A percentile compares a stretch with the other conserved stretches of the same genome.
These are phyloP conservation scores for Oxytorus armatus DNA, from an alignment of 2,888 invertebrate genomes.

Conservation along the genomic window DNA sequence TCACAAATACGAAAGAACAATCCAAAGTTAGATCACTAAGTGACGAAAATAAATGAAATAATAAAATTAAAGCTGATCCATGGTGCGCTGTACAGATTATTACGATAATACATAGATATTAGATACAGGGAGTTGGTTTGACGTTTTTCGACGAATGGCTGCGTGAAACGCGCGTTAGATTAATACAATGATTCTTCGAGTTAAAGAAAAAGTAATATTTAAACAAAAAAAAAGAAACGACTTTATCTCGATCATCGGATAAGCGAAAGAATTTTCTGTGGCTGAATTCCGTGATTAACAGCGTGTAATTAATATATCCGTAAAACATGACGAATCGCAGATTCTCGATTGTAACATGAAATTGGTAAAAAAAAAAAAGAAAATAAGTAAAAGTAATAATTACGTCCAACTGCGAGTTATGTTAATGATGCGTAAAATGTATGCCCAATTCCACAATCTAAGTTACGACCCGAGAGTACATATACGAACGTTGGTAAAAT, in stretches of 20 bases:
- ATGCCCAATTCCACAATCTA: constrained; percentile 36
- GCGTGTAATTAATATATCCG: constrained; percentile 3
- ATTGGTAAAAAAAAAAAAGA: constrained; percentile 31
- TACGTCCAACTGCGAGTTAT: constrained; percentile 52
- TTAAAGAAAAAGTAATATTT: constrained; percentile 54
- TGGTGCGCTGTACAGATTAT: constrained; percentile 64
- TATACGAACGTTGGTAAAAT: too few species aligned
- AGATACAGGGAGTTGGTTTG: constrained; percentile 65
- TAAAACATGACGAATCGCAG: constrained; percentile 8
- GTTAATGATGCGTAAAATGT: constrained; percentile 32
- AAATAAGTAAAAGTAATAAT: constrained; percentile 31
- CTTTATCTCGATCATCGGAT: constrained; percentile 8
- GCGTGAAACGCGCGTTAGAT: constrained; percentile 28
- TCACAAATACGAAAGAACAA: constrained; percentile 55
- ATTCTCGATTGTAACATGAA: neutral
- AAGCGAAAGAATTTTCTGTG: constrained; percentile 11
- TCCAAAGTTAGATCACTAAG: constrained; percentile 53
- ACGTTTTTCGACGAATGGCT: constrained; percentile 44
- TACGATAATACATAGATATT: constrained; percentile 53
- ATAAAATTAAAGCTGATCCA: constrained; percentile 57
- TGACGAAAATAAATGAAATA: constrained; percentile 19
- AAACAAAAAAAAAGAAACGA: constrained; percentile 17
- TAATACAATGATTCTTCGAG: constrained; percentile 56
- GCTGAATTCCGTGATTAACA: constrained; percentile 4
- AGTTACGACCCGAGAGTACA: too few species aligned